Evolutionary conservation across 2,888 invertebrate genomes (phyloP), one percentile per base, ranked within the genome.

Genomic region (Dasysyrphus tricinctus): DNA sequence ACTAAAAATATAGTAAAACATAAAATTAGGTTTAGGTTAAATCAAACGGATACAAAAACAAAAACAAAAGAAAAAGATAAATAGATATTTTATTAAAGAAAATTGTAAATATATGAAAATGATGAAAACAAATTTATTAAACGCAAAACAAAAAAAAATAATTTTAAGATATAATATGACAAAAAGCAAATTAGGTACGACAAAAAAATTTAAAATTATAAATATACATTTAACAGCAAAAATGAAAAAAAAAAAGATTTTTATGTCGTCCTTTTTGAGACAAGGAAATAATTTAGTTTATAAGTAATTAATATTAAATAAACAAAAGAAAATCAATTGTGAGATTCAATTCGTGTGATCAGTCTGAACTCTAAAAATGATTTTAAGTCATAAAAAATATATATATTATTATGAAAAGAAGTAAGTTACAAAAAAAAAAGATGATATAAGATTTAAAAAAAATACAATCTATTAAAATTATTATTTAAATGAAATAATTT

Each of bases 311-410:
- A 54, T 51, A 67, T 49, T 47, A 67, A 34, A 57, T 32, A 44
- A 57, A 70, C 11, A 39, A 11, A 39, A 75, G 39, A 75, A 86
- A 86, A 83, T 82, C 74, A 86, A 87, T 87, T 87, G 87, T 87
- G 87, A 87, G 76, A 87, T 83, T 87, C 79, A 83, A 87, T 87
- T 87, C 75, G 83, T 76, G 87, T 87, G 87, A 87, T 87, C 76
- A 79, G 69, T 67, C 75, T 83, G 83, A 83, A 87, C 83, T 79
- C 76, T 87, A 65, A 87, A 80, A 72, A 83, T 87, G 83, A 83
- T 87, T 87, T 80, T 80, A 82, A 87, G 87, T 87, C 83, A 86
- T 86, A 78, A 72, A 32, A 73, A 34, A 74, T 29, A 77, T 77
- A 87, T 78, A 75, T 88, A 88, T 80, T 83, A 65, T 61, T 79